Conservation (phyloP, 2,113 vertebrate species). For the Macheiramphus alcinus region DNA sequence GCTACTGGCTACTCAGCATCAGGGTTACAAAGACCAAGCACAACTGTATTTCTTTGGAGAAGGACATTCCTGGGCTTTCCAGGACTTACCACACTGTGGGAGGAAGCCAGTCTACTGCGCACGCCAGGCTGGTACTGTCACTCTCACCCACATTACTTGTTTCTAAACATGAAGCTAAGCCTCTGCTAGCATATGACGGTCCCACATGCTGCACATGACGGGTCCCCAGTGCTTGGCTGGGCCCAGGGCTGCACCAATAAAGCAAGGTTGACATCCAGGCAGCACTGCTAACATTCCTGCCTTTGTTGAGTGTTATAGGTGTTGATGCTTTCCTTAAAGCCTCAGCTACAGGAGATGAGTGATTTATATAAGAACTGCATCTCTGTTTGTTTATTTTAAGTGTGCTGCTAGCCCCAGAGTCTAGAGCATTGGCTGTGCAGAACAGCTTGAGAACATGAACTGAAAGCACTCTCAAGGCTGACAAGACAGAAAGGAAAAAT, state of each 20-base stretch:
- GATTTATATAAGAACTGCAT: neutral
- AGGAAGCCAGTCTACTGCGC: neutral
- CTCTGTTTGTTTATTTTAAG: neutral
- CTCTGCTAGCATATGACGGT: neutral
- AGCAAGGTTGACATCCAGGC: neutral
- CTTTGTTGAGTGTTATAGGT: neutral
- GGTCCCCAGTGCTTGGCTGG: neutral
- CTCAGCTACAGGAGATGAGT: neutral
- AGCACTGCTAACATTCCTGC: neutral
- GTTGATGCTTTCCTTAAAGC: neutral
- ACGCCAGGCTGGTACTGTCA: neutral
- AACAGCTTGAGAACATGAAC: neutral
- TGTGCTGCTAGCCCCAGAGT: neutral
- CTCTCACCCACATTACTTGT: fast-evolving
- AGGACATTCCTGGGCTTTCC: neutral
- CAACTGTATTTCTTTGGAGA: neutral
- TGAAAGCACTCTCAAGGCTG: neutral
- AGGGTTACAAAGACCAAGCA: neutral
- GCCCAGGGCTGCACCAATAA: neutral
- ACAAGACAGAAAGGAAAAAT: neutral
- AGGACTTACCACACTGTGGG: neutral
- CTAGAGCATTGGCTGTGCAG: neutral
- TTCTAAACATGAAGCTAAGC: neutral
- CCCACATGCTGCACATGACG: fast-evolving
- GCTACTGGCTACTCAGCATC: neutral